phyloP scores from a whole-genome alignment of 2,888 invertebrate genomes.

The Pogonocherus hispidulus region DNA sequence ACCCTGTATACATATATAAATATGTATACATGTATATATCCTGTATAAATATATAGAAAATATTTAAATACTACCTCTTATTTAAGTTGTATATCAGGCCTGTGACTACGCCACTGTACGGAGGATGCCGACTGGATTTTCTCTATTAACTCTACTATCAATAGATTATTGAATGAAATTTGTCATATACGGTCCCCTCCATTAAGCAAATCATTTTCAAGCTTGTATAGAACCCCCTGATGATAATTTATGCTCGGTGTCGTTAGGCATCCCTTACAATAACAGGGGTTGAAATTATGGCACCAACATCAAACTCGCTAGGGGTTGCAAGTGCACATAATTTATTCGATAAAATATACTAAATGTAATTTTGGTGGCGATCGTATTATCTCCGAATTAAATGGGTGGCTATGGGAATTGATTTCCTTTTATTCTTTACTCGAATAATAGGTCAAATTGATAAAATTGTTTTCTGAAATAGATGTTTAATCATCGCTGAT shows the following conservation, averaged over 20 bases:
- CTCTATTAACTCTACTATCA: conserved; percentile 51
- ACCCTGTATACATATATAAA: too few relatives aligned
- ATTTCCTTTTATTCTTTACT: not conserved
- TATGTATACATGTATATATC: too few relatives aligned
- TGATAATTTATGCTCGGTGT: conserved; percentile 58
- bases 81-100: too few relatives aligned
- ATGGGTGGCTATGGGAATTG: conserved; percentile 3
- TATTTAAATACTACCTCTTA: too few relatives aligned
- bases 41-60: too few relatives aligned
- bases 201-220: conserved; percentile 62
- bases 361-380: conserved; percentile 27
- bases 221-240: conserved; percentile 58
- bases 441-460: too few relatives aligned
- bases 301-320: conserved; percentile 52
- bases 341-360: conserved; percentile 48
- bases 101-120: not conserved
- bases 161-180: conserved; percentile 60
- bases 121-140: conserved; percentile 37
- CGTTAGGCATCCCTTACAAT: conserved; percentile 57
- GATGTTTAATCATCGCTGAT: too few relatives aligned
- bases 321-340: conserved; percentile 48
- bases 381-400: conserved; percentile 25
- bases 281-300: conserved; percentile 58
- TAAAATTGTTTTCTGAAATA: too few relatives aligned
- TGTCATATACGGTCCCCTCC: conserved; percentile 58